These are phyloP conservation scores for Trialeurodes vaporariorum DNA, from an alignment of 1,140 invertebrate genomes.

Conservation along the genomic window DNA sequence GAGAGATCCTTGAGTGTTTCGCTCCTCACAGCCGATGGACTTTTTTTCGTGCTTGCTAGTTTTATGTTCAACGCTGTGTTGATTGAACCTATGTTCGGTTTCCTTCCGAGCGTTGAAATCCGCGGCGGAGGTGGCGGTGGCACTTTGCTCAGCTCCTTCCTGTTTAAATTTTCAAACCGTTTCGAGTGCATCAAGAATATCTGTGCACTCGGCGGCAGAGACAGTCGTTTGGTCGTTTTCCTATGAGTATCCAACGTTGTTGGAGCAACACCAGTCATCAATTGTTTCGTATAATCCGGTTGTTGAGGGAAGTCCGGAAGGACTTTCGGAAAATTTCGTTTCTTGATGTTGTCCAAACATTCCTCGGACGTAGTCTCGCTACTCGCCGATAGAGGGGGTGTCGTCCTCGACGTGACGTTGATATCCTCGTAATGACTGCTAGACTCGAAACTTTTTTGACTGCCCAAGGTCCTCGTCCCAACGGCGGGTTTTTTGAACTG, in stretches of 20 bases:
- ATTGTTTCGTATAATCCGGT: constrained; percentile 15
- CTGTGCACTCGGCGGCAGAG: constrained; percentile 36
- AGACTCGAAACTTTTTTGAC: constrained; percentile 33
- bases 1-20: no score
- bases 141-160: constrained; percentile 32
- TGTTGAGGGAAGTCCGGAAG: constrained; percentile 52
- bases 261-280: not conserved
- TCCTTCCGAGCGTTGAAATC: constrained; percentile 44
- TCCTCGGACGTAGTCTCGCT: constrained; percentile 45
- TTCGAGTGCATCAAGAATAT: constrained; percentile 34
- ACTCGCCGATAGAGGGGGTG: constrained; percentile 17
- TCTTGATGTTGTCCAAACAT: constrained; percentile 54
- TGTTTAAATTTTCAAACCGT: constrained; percentile 20
- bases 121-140: constrained; percentile 52
- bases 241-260: constrained; percentile 1
- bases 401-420: constrained; percentile 53
- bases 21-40: no score
- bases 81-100: constrained; percentile 24
- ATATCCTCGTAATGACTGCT: constrained; percentile 38
- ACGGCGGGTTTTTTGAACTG: not conserved
- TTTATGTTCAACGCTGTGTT: constrained; percentile 21
- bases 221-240: constrained; percentile 36
- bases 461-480: not conserved
- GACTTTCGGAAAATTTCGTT: constrained; percentile 69
- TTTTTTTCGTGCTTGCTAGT: constrained; percentile 26